Evolutionary conservation across 2,888 invertebrate species (phyloP).

Genomic region (Octodonta nipae): DNA sequence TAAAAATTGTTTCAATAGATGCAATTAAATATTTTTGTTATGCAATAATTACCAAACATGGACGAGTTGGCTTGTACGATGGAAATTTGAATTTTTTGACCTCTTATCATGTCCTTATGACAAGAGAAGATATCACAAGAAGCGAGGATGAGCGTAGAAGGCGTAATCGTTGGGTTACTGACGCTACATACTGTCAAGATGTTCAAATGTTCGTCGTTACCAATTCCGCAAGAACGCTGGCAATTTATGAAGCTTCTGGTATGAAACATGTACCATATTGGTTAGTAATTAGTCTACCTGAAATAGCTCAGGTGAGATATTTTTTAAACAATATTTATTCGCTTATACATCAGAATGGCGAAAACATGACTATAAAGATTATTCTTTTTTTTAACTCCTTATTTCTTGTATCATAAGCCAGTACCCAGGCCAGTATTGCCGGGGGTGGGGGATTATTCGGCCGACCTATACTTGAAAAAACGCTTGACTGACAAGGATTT

Average conservation of each 20-base stretch:
- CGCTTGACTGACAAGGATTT: too few species aligned
- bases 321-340: too few species aligned
- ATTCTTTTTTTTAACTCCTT: neutral
- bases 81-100: conserved; percentile 41
- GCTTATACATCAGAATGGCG: too few species aligned
- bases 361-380: neutral
- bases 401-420: too few species aligned
- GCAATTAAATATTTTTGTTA: conserved; percentile 47
- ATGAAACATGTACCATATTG: conserved; percentile 44
- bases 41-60: conserved; percentile 44
- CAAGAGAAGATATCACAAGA: conserved; percentile 37
- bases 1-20: conserved; percentile 43
- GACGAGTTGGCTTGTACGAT: conserved; percentile 46
- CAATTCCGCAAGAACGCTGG: conserved; percentile 46
- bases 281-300: conserved; percentile 44
- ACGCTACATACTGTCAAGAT: conserved; percentile 45
- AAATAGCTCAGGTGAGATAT: conserved; percentile 43
- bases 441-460: too few species aligned
- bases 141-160: conserved; percentile 28
- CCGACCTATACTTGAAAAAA: too few species aligned
- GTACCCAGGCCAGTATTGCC: too few species aligned
- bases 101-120: conserved; percentile 41
- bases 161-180: conserved; percentile 46
- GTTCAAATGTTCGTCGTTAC: conserved; percentile 41
- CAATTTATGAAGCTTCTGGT: conserved; percentile 46